phyloP scores from a whole-genome alignment of 2,888 invertebrate species.

The Deilephila elpenor region DNA sequence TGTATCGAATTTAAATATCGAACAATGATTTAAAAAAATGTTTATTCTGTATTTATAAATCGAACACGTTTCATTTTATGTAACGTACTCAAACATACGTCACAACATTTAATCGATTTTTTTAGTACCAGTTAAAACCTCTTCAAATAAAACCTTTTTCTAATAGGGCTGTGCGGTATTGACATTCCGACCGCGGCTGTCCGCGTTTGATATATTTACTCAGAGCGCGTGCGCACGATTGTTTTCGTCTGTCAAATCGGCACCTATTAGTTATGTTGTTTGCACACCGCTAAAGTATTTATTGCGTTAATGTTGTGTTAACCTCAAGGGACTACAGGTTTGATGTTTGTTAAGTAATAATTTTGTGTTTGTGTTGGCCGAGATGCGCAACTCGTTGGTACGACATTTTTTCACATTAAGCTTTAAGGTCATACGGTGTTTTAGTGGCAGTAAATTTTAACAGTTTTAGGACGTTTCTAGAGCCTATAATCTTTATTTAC shows the following conservation, averaged over 20 bases:
- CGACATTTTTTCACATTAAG: conserved; percentile 42
- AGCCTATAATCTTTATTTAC: background rate
- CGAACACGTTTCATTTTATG: background rate
- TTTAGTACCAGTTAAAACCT: conserved; percentile 3
- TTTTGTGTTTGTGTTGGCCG: conserved; percentile 63
- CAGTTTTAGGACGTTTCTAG: background rate
- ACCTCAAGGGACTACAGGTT: conserved; percentile 81
- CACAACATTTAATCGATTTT: background rate
- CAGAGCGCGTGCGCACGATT: conserved; percentile 65
- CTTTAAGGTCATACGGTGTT: conserved; percentile 35
- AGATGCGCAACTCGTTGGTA: conserved; percentile 40
- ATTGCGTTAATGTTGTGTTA: conserved; percentile 79
- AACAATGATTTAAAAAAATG: background rate
- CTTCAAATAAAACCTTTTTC: conserved; percentile 22
- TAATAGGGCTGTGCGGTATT: conserved; percentile 17
- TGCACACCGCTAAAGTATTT: conserved; percentile 72
- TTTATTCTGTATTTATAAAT: background rate
- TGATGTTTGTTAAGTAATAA: conserved; percentile 77
- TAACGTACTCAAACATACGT: background rate
- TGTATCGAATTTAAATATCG: background rate
- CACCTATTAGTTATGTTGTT: conserved; percentile 76
- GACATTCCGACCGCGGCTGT: conserved; percentile 28
- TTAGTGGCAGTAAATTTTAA: conserved; percentile 35
- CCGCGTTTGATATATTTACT: conserved; percentile 54
- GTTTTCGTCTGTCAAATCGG: conserved; percentile 71